Evolutionary conservation across 2,888 invertebrate species (phyloP).

Genomic region (Nomada fucata): DNA sequence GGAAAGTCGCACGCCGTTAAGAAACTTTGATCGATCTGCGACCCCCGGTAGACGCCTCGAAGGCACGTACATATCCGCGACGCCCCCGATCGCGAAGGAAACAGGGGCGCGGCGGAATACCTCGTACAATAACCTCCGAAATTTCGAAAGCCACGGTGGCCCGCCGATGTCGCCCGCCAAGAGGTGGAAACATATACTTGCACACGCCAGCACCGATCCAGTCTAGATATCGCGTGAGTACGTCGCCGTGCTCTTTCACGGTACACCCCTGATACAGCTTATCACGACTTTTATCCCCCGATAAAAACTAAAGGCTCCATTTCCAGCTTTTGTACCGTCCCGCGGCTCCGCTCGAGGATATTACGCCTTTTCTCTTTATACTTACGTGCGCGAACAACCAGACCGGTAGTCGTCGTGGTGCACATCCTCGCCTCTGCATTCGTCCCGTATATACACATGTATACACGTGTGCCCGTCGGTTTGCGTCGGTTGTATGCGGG

Average conservation of each 20-base stretch:
- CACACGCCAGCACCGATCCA: conserved; percentile 52
- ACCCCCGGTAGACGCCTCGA: neutral
- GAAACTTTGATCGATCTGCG: conserved; percentile 18
- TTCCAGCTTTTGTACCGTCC: conserved; percentile 79
- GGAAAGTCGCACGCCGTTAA: neutral
- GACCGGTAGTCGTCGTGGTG: conserved; percentile 54
- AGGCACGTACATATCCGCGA: no score
- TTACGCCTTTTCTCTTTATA: conserved; percentile 65
- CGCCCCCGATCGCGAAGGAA: neutral
- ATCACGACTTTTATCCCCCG: conserved; percentile 82
- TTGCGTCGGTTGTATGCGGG: conserved; percentile 7
- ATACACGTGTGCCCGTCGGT: neutral
- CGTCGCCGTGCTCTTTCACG: conserved; percentile 72
- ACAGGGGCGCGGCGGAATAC: conserved; percentile 13
- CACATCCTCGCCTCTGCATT: conserved; percentile 10
- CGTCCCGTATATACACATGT: neutral
- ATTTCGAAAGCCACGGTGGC: conserved; percentile 23
- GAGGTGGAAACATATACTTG: neutral
- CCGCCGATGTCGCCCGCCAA: neutral
- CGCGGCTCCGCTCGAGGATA: conserved; percentile 66
- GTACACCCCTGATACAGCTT: conserved; percentile 79
- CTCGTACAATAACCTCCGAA: conserved; percentile 36
- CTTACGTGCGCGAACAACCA: conserved; percentile 49
- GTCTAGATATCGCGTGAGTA: conserved; percentile 68
- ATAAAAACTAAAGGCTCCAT: conserved; percentile 83